Evolutionary conservation across 2,888 invertebrate genomes (phyloP), one percentile per base, ranked within the genome.

Genomic region (Adelphocoris suturalis): DNA sequence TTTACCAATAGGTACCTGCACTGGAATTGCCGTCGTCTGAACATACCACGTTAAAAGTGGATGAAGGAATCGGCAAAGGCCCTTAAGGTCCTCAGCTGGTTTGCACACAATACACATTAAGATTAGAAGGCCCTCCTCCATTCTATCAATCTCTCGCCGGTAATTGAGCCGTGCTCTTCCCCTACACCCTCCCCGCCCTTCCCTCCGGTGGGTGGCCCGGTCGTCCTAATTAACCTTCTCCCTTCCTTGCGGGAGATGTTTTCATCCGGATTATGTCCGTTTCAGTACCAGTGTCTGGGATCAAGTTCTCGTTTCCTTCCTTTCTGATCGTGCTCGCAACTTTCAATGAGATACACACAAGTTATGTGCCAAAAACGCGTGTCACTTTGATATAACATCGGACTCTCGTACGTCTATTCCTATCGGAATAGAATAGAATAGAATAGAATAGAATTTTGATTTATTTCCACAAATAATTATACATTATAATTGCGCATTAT

Each of bases 141-240:
- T 86, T 23, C 86, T 86, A 75, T 86, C 86, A 86, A 86, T 86
- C 86, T 86, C 86, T 75, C 86, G 76, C 47, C 47, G 76, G 86
- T 86, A 86, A 86, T 86, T 86, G 86, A 86, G 85, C 85, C 85
- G 85, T 85, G 85, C 75, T 75, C 28, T 19, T 19, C 2, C 75
- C 5, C n/a, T 37, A 4, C 19, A 13, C 47, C 78, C 28, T n/a
- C 37, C 16, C 27, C 76, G 9, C 19, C 78, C 46, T n/a, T 19
- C 23, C 68, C 75, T 19, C 75, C 28, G 19, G 75, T 75, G 75
- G 78, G 78, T 78, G 78, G 78, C 28, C 28, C 37, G 19, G 27
- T 68, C 68, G 28, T 47, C 78, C 78, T 78, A 78, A 78, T 78
- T 78, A 78, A 78, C 78, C 47, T n/a, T 52, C 68, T 13, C 68